Evolutionary conservation across 2,888 invertebrate species (phyloP).

Genomic region (Exephanes ischioxanthus): DNA sequence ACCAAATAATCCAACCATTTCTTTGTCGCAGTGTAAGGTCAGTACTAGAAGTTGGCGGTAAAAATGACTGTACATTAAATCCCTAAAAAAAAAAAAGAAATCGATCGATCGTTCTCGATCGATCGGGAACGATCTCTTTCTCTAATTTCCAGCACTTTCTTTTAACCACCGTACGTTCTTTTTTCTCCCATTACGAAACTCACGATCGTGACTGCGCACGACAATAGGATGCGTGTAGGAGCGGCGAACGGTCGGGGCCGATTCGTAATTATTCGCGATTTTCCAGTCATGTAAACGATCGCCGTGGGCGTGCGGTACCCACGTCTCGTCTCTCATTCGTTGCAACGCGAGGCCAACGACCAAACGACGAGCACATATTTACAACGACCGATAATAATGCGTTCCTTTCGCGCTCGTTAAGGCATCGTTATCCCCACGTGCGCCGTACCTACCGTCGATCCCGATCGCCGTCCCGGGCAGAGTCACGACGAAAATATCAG

Average conservation of each 20-base stretch:
- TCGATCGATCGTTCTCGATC: slow-evolving; percentile 26
- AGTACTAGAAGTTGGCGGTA: too few relatives aligned
- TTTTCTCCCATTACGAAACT: slow-evolving; percentile 25
- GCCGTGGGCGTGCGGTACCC: slow-evolving; percentile 51
- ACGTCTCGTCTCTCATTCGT: slow-evolving; percentile 35
- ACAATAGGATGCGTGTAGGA: slow-evolving; percentile 60
- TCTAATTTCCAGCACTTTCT: neutral
- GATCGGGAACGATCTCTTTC: slow-evolving; percentile 9
- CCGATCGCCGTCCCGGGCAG: slow-evolving; percentile 42
- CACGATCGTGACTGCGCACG: slow-evolving; percentile 8
- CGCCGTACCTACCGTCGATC: slow-evolving; percentile 33
- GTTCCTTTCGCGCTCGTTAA: slow-evolving; percentile 56
- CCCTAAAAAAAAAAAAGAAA: too few relatives aligned
- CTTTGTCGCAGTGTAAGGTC: too few relatives aligned
- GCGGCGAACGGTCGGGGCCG: slow-evolving; percentile 39
- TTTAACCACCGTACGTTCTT: neutral
- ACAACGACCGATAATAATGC: slow-evolving; percentile 58
- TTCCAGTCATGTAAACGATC: slow-evolving; percentile 56
- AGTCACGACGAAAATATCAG: slow-evolving; percentile 44
- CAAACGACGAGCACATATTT: slow-evolving; percentile 31
- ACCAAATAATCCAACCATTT: too few relatives aligned
- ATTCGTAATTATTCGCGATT: slow-evolving; percentile 61
- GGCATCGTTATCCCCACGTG: slow-evolving; percentile 61
- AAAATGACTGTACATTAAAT: too few relatives aligned
- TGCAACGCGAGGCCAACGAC: slow-evolving; percentile 13